Evolutionary conservation across 2,888 invertebrate species (phyloP).

Genomic region (Busseola fusca): DNA sequence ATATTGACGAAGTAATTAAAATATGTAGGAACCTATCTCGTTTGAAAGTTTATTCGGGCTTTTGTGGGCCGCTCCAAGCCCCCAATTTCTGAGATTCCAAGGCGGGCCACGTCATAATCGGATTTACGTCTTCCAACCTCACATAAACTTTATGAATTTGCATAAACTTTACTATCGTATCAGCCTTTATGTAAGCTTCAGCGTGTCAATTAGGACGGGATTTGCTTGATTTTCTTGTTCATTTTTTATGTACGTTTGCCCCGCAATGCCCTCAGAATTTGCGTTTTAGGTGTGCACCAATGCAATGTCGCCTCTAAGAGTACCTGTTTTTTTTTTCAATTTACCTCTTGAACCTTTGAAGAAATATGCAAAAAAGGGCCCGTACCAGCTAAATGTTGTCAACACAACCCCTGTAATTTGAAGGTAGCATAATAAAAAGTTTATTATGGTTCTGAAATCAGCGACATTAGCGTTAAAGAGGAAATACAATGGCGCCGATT

Average conservation of each 20-base stretch:
- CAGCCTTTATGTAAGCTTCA: slow-evolving; percentile 56
- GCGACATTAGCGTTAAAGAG: background rate
- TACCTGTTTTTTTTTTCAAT: too few species aligned
- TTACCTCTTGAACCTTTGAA: too few species aligned
- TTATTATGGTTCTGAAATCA: background rate
- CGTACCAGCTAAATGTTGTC: too few species aligned
- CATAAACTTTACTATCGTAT: slow-evolving; percentile 73
- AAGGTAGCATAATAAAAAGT: too few species aligned
- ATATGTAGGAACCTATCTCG: slow-evolving; percentile 62
- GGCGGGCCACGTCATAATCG: slow-evolving; percentile 70
- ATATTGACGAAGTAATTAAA: slow-evolving; percentile 70
- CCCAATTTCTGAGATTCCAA: slow-evolving; percentile 66
- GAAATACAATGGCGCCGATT: too few species aligned
- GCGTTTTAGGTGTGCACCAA: too few species aligned
- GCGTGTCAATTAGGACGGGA: slow-evolving; percentile 51
- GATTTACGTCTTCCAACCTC: slow-evolving; percentile 70
- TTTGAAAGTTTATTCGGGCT: slow-evolving; percentile 65
- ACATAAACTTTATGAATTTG: slow-evolving; percentile 77
- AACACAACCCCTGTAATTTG: too few species aligned
- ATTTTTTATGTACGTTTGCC: slow-evolving; percentile 15
- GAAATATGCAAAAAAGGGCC: too few species aligned
- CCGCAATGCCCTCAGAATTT: too few species aligned
- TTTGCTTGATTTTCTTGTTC: slow-evolving; percentile 52
- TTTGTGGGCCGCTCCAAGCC: slow-evolving; percentile 55
- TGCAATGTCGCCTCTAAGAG: too few species aligned